These are phyloP conservation scores for Aegotheles bennettii DNA, from an alignment of 2,113 vertebrate species.

Conservation along the genomic window DNA sequence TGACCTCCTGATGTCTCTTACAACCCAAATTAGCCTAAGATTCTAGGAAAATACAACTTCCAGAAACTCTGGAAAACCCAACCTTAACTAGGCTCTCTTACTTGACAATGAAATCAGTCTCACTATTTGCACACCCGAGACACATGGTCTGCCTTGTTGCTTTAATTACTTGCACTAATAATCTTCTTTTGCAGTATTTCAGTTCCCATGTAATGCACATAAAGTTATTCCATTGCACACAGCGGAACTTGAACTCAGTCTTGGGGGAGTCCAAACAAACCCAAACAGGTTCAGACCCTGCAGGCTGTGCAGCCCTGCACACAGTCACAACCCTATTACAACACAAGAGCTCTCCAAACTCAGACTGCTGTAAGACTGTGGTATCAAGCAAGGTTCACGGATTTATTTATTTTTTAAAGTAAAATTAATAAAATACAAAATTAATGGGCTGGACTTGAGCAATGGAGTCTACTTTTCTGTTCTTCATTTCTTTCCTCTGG, in stretches of 20 bases:
- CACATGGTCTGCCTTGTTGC: accelerated
- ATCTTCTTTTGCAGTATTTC: not conserved
- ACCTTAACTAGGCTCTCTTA: not conserved
- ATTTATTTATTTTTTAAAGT: not conserved
- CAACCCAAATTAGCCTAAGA: not conserved
- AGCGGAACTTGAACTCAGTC: not conserved
- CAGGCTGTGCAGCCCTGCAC: not conserved
- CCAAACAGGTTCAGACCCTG: not conserved
- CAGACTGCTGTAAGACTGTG: not conserved
- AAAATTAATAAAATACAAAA: not conserved
- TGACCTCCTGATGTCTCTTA: not conserved
- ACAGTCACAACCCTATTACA: not conserved
- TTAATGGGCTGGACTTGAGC: not conserved
- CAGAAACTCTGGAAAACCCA: not conserved
- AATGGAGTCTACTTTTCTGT: not conserved
- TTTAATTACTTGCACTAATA: not conserved
- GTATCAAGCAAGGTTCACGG: not conserved
- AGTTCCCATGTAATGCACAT: not conserved
- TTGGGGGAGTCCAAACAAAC: not conserved
- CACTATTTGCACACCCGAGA: not conserved
- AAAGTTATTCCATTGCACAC: not conserved
- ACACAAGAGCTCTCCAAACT: not conserved
- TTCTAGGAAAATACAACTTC: not conserved
- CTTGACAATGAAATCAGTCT: not conserved
- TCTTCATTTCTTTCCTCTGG: not conserved